These are phyloP conservation scores for Ectropis grisescens DNA, from an alignment of 1,140 invertebrate genomes.

Conservation along the genomic window DNA sequence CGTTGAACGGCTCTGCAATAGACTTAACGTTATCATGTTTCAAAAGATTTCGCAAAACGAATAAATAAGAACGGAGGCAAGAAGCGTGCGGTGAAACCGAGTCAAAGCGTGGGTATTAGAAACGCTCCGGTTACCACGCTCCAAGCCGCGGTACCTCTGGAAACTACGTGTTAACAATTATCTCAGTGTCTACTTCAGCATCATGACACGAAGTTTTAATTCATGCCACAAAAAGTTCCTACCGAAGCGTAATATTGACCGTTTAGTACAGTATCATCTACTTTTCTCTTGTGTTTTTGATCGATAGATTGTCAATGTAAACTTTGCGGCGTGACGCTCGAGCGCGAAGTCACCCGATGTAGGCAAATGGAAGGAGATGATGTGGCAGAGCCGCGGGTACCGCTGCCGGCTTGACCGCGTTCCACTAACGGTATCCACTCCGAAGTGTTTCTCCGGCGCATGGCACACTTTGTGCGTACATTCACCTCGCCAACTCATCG, in stretches of 20 bases:
- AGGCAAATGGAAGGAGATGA: slow-evolving; percentile 21
- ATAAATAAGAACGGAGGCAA: slow-evolving; percentile 65
- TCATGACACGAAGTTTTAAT: too few relatives aligned
- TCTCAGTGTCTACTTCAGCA: too few relatives aligned
- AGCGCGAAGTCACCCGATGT: too few relatives aligned
- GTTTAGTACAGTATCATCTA: too few relatives aligned
- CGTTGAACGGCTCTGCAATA: slow-evolving; percentile 36
- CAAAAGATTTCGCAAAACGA: slow-evolving; percentile 68
- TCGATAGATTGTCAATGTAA: too few relatives aligned
- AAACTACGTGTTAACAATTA: too few relatives aligned
- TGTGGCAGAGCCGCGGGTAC: slow-evolving; percentile 18
- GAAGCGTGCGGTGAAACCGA: slow-evolving; percentile 67
- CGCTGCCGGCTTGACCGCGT: slow-evolving; percentile 59
- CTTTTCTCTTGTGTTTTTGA: too few relatives aligned
- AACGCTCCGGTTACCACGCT: slow-evolving; percentile 66
- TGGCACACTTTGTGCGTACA: slow-evolving; percentile 65
- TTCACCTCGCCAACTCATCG: slow-evolving; percentile 56
- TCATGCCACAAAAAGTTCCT: too few relatives aligned
- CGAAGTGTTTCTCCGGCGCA: slow-evolving; percentile 62
- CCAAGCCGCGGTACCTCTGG: slow-evolving; percentile 15
- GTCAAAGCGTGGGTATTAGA: slow-evolving; percentile 67
- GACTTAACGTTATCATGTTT: slow-evolving; percentile 65
- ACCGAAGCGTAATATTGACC: too few relatives aligned
- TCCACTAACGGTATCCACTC: slow-evolving; percentile 65
- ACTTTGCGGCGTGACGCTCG: too few relatives aligned